Evolutionary conservation across 1,140 invertebrate genomes (phyloP), one percentile per base, ranked within the genome.

Genomic region (Acromyrmex echinatior): DNA sequence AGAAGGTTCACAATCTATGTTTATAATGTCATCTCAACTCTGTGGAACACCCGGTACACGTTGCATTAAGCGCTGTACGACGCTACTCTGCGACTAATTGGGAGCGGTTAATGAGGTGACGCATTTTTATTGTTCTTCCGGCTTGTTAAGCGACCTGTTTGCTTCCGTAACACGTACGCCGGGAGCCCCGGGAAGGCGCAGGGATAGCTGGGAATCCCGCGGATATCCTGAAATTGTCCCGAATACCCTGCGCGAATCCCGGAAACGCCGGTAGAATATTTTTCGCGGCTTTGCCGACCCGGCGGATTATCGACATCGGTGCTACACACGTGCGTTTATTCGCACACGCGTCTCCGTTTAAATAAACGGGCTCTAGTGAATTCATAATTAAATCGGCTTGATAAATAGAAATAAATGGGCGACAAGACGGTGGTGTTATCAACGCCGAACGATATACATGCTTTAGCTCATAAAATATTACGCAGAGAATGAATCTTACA

Each of bases 131-230:
- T 77, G 78, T 60, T 49, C 68, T 65, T 66, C 39, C 56, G 78
- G 76, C 87, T 88, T 88, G 87, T 88, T 87, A 88, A 87, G 68
- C 66, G 78, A 87, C 86, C 45, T 84, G 80, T 88, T 88, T 87
- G 85, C 77, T 88, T 88, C 73, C 86, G 77, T 80, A 62, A 87
- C 86, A 87, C 87, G 87, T 88, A 88, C 51, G 56, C 81, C 35
- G 45, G 51, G 45, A 77, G 35, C 70, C 81, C 71, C 74, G 76
- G 74, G 65, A 88, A 79, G 49, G 70, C 31, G 51, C 60, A 70
- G 71, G 71, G 58, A 88, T 82, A 65, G 87, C 58, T 56, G 73
- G 85, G 79, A 76, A 87, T 88, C 85, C 86, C 66, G 77, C 45
- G 86, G 77, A 88, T 88, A 88, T 88, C 78, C 77, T 81, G 78